Conservation (phyloP, 1,140 invertebrate species). For the Pteromalus puparum region DNA sequence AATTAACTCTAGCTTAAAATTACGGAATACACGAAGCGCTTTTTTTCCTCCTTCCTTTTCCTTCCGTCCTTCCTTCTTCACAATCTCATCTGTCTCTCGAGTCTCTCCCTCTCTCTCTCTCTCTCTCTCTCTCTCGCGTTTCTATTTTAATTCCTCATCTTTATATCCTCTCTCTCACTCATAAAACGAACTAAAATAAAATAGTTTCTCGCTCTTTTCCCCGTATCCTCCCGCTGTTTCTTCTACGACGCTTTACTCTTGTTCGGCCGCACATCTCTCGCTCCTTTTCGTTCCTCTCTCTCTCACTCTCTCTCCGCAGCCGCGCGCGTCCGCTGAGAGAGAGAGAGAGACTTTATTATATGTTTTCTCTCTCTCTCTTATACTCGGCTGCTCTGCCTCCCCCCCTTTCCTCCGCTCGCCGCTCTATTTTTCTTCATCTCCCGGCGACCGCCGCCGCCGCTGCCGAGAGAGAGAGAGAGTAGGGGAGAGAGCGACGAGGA, state of each 20-base stretch:
- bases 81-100: conserved; percentile 49
- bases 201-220: conserved; percentile 55
- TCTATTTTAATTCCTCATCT: conserved; percentile 53
- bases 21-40: conserved; percentile 44
- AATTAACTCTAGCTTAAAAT: conserved; percentile 49
- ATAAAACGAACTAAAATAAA: conserved; percentile 63
- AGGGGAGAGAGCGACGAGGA: conserved; percentile 63
- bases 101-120: conserved; percentile 30
- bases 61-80: conserved; percentile 29
- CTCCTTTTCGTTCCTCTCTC: conserved; percentile 56
- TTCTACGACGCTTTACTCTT: conserved; percentile 32
- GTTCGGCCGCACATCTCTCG: conserved; percentile 16
- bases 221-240: conserved; percentile 53
- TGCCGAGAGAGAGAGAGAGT: conserved; percentile 47
- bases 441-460: conserved; percentile 29
- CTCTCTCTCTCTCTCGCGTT: conserved; percentile 29
- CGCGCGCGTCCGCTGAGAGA: conserved; percentile 8
- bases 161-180: conserved; percentile 47
- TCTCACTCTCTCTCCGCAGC: conserved; percentile 31
- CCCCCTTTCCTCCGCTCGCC: conserved; percentile 31
- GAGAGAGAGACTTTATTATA: conserved; percentile 69
- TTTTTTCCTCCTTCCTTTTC: conserved; percentile 27
- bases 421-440: conserved; percentile 52
- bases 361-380: conserved; percentile 61
- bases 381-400: conserved; percentile 17